Evolutionary conservation across 2,797 vertebrate genomes (phyloP).

Genomic region (Zonotrichia albicollis): DNA sequence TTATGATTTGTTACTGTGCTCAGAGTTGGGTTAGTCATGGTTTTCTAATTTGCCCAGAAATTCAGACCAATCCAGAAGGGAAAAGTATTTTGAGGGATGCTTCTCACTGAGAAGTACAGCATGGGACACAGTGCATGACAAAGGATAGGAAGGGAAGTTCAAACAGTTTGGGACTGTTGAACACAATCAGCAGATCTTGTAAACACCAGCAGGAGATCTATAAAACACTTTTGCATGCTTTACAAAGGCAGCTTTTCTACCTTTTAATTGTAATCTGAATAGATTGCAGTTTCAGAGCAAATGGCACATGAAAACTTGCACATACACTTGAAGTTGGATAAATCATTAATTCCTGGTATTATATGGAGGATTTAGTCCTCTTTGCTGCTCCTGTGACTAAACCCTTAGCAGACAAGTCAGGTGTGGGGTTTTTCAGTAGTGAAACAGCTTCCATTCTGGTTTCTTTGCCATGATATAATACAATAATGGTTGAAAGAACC

Average conservation of each 20-base stretch:
- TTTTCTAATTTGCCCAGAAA: background rate
- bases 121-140: background rate
- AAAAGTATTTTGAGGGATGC: background rate
- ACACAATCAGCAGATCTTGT: background rate
- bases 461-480: background rate
- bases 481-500: background rate
- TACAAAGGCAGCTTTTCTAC: background rate
- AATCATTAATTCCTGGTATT: background rate
- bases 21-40: background rate
- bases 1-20: background rate
- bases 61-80: background rate
- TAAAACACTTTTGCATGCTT: background rate
- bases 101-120: background rate
- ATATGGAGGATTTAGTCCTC: background rate
- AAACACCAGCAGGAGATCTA: background rate
- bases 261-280: background rate
- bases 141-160: background rate
- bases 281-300: background rate
- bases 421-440: background rate
- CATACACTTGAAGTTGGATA: background rate
- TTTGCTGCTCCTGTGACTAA: background rate
- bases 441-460: background rate
- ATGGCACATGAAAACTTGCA: background rate
- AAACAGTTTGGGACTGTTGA: background rate
- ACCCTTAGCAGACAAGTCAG: background rate